These are phyloP conservation scores for Apostichopus leukothele DNA, from an alignment of 53 echinoderm and acorn worm genomes.

Conservation along the genomic window DNA sequence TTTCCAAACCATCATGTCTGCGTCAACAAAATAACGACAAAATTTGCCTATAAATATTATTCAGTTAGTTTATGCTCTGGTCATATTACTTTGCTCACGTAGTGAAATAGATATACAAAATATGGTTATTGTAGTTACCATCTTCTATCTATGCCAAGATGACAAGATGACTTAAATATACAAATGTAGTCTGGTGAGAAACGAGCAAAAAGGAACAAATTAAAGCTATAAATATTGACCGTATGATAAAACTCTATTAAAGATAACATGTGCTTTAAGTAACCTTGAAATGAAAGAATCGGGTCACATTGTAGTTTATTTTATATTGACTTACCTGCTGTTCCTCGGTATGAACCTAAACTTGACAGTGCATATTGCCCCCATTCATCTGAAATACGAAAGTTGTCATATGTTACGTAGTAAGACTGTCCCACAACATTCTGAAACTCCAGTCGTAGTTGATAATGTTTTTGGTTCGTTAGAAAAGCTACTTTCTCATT, in stretches of 20 bases:
- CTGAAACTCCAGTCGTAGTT: slow-evolving; percentile 8
- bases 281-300: not conserved
- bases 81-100: too few relatives aligned
- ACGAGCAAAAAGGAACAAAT: not conserved
- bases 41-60: too few relatives aligned
- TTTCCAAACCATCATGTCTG: too few relatives aligned
- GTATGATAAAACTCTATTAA: not conserved
- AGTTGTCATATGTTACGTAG: not conserved
- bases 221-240: not conserved
- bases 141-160: not conserved
- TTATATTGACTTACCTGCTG: not conserved
- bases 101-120: too few relatives aligned
- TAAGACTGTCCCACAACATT: not conserved
- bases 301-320: too few relatives aligned
- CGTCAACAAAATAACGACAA: too few relatives aligned
- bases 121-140: too few relatives aligned
- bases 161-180: not conserved
- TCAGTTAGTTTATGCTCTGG: too few relatives aligned
- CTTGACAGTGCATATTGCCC: not conserved
- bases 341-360: not conserved
- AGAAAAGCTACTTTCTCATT: slow-evolving; percentile 23
- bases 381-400: not conserved
- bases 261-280: not conserved
- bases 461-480: slow-evolving; percentile 1
- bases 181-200: not conserved